Percentiles rank a stretch among this genome's conserved stretches.
phyloP scores from a whole-genome alignment of 1,140 invertebrate genomes.

The Drosophila sechellia region DNA sequence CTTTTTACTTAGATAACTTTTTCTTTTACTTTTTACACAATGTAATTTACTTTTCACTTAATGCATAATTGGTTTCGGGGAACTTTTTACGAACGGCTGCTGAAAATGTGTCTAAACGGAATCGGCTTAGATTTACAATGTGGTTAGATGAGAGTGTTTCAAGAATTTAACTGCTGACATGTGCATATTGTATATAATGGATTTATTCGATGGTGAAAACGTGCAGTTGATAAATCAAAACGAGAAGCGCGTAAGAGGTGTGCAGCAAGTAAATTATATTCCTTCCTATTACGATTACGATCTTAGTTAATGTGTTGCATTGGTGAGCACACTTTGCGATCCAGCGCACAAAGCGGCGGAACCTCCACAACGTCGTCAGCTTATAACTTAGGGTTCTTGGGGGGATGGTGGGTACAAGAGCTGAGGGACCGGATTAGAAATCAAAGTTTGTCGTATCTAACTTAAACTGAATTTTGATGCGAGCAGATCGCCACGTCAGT shows the following conservation, averaged over 20 bases:
- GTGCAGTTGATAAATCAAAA: conserved; percentile 70
- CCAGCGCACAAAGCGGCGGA: conserved; percentile 63
- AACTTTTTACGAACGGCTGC: conserved; percentile 11
- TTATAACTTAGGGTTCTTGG: conserved; percentile 57
- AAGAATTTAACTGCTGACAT: conserved; percentile 45
- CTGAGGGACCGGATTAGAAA: conserved; percentile 18
- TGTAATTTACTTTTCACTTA: conserved; percentile 65
- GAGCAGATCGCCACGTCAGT: conserved; percentile 53
- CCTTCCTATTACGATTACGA: conserved; percentile 32
- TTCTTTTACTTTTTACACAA: conserved; percentile 62
- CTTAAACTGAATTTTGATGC: conserved; percentile 57
- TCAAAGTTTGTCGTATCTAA: conserved; percentile 38
- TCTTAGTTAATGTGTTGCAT: conserved; percentile 39
- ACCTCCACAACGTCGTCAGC: conserved; percentile 60
- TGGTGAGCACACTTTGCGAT: conserved; percentile 50
- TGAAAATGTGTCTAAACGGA: conserved; percentile 34
- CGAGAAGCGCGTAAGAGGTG: conserved; percentile 60
- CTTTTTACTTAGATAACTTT: neutral
- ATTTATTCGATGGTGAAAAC: conserved; percentile 76
- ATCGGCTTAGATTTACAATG: conserved; percentile 28
- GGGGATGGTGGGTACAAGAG: conserved; percentile 2
- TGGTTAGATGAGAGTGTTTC: conserved; percentile 5
- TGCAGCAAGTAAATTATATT: conserved; percentile 58
- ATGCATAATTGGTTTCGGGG: conserved; percentile 24
- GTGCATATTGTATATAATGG: conserved; percentile 61